These are phyloP conservation scores for Apostichopus californicus DNA, from an alignment of 35 echinoderm and acorn worm species.

Conservation along the genomic window DNA sequence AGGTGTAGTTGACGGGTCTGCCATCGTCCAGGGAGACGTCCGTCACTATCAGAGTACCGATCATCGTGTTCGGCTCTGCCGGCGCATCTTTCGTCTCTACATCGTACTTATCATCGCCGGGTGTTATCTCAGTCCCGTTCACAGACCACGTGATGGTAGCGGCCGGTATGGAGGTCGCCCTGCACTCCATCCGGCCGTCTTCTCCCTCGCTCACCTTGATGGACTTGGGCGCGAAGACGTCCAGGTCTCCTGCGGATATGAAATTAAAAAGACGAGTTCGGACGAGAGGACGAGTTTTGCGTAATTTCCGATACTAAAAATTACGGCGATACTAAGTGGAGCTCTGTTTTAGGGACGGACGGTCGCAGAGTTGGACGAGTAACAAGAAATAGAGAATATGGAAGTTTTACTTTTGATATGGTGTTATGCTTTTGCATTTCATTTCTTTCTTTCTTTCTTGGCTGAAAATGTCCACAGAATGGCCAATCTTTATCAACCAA, in stretches of 20 bases:
- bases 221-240: constrained; percentile 47
- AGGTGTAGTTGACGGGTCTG: constrained; percentile 59
- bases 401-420: too few relatives aligned
- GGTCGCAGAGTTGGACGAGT: too few relatives aligned
- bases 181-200: constrained; percentile 63
- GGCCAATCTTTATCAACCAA: too few relatives aligned
- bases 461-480: too few relatives aligned
- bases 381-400: too few relatives aligned
- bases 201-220: constrained; percentile 82
- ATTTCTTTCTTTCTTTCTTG: too few relatives aligned
- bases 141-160: constrained; percentile 4
- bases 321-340: too few relatives aligned
- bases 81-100: background rate
- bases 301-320: too few relatives aligned
- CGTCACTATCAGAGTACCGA: constrained; percentile 37
- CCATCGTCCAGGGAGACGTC: constrained; percentile 49
- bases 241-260: constrained; percentile 27
- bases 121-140: background rate
- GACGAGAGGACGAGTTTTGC: too few relatives aligned
- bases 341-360: too few relatives aligned
- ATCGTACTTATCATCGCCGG: background rate
- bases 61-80: background rate
- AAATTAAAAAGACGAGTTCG: too few relatives aligned
- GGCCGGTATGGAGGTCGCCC: background rate
- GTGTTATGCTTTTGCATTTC: too few relatives aligned